Percentiles rank a stretch among this genome's conserved stretches.
Conservation (phyloP, 2,113 vertebrate species). For the Cyanocitta stelleri region DNA sequence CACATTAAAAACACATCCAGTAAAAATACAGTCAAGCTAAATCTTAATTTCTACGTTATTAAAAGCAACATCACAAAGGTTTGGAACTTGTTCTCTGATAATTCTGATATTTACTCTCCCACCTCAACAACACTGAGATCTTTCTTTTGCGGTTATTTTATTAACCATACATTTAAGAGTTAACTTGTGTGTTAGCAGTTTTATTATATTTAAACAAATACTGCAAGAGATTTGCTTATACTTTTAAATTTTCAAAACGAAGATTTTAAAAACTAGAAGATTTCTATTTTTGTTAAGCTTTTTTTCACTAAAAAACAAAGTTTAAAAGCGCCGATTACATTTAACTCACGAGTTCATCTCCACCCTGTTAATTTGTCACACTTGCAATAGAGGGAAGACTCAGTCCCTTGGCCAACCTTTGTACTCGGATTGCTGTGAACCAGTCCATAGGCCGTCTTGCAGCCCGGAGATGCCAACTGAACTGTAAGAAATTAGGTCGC, state of each 20-base stretch:
- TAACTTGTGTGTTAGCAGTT: background rate
- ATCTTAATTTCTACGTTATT: background rate
- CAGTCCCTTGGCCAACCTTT: constrained; percentile 61
- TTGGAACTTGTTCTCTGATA: background rate
- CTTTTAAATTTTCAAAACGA: background rate
- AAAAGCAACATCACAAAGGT: background rate
- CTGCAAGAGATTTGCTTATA: background rate
- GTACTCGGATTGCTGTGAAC: constrained; percentile 28
- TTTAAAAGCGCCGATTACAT: background rate
- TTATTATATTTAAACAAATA: background rate
- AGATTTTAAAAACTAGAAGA: background rate
- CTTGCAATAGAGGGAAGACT: background rate
- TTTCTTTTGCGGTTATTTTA: background rate
- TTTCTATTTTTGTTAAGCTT: background rate
- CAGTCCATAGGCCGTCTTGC: background rate
- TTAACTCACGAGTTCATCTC: background rate
- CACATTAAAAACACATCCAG: background rate
- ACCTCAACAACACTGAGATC: background rate
- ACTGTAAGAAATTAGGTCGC: background rate
- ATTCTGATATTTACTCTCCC: background rate
- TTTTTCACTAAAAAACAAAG: background rate
- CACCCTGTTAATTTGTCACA: constrained; percentile 63
- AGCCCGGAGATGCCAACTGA: background rate
- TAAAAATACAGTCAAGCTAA: background rate
- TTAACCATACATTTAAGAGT: accelerated